phyloP scores from a whole-genome alignment of 1,140 invertebrate genomes.

The Drosophila orosa region DNA sequence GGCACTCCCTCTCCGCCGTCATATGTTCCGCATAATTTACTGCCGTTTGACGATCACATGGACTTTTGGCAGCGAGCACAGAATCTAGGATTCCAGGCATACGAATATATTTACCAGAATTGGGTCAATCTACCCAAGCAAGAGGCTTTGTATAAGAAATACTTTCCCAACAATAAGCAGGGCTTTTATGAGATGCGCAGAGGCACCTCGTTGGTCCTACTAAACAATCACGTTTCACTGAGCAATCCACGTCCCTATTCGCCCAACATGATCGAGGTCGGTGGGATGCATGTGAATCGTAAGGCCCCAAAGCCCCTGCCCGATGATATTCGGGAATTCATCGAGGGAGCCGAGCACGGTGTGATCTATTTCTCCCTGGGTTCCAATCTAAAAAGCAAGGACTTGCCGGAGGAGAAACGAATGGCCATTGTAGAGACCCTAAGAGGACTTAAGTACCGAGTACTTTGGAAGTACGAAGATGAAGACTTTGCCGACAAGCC shows the following conservation, averaged over 20 bases:
- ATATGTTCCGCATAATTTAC: constrained; percentile 78
- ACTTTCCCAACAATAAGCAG: constrained; percentile 70
- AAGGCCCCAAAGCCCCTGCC: constrained; percentile 76
- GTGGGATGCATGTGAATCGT: constrained; percentile 85
- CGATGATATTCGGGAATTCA: constrained; percentile 84
- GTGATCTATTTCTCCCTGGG: constrained; percentile 88
- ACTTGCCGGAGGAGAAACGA: constrained; percentile 85
- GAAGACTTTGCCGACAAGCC: constrained; percentile 85
- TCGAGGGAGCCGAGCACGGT: constrained; percentile 86
- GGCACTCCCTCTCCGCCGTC: constrained; percentile 81
- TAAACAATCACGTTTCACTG: constrained; percentile 86
- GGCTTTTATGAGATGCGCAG: constrained; percentile 71
- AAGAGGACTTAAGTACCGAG: constrained; percentile 85
- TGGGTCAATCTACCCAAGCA: constrained; percentile 68
- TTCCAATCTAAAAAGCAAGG: constrained; percentile 86
- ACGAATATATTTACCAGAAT: constrained; percentile 36
- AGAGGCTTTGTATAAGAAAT: constrained; percentile 77
- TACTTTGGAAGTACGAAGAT: constrained; percentile 89
- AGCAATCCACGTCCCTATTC: constrained; percentile 85
- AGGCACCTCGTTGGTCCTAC: constrained; percentile 85
- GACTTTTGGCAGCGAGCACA: constrained; percentile 80
- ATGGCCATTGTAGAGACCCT: constrained; percentile 86
- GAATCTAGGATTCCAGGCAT: constrained; percentile 73
- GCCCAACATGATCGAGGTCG: constrained; percentile 86
- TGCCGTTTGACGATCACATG: constrained; percentile 82